Evolutionary conservation across 2,797 vertebrate genomes (phyloP), one percentile per base, ranked within the genome.

Genomic region (Labeo calbasu): DNA sequence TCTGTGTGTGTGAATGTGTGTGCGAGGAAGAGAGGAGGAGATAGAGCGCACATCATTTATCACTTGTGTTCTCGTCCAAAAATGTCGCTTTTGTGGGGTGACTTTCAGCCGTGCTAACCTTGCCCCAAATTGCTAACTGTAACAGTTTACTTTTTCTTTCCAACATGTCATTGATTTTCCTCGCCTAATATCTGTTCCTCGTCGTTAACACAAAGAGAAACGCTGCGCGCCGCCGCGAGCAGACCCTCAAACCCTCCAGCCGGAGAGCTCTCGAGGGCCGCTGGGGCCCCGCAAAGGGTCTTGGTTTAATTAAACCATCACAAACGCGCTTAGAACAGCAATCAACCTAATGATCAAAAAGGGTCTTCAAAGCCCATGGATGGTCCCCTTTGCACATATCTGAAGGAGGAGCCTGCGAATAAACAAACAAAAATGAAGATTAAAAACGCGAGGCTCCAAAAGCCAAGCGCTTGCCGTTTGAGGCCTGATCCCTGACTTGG

Each of bases 401-500:
- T 81, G 68, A 83, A 86, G 85, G 72, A 85, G 82, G 73, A 79
- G 25, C 75, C 61, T 68, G 85, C 25, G 71, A 87, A 87, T 90
- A 89, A 89, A 90, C 87, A 88, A 85, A 82, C 80, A 91, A 71
- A 71, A 85, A 81, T 55, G 65, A 72, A 81, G 73, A 70, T 61
- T 76, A 79, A 87, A 86, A 84, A 79, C 53, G 76, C 48, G 43
- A 73, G 51, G 70, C 76, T 86, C 13, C 25, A 57, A 59, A 72
- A 55, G 91, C 90, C 92, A 94, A 94, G 86, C 88, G 84, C 87
- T 89, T 91, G 88, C 82, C 89, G 89, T 92, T 91, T 88, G 90
- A 94, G 83, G 63, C 79, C 85, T 61, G 86, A 79, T 86, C 88
- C 78, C 84, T 87, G 90, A 79, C 86, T 65, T 51, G 73, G 81